Conservation (phyloP, 2,113 vertebrate genomes). For the Poecile atricapillus region DNA sequence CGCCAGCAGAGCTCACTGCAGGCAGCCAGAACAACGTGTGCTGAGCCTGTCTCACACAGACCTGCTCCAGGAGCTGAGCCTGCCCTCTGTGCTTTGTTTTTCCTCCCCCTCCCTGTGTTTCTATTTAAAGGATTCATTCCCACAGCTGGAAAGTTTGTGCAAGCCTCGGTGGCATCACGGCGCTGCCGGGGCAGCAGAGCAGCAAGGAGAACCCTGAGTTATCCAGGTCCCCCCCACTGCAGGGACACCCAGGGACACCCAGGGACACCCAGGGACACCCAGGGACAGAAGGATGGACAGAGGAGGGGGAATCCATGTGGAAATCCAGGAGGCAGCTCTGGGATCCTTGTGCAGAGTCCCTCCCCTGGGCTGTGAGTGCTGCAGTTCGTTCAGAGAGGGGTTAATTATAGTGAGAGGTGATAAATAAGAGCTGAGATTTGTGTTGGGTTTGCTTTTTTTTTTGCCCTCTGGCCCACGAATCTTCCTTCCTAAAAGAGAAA, state of each 20-base stretch:
- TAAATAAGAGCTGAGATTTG: not conserved
- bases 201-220: not conserved
- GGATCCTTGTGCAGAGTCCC: not conserved
- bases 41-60: not conserved
- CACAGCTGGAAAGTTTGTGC: not conserved
- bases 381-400: not conserved
- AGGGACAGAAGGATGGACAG: not conserved
- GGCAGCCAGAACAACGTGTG: not conserved
- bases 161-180: not conserved
- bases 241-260: not conserved
- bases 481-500: not conserved
- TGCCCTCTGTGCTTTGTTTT: not conserved
- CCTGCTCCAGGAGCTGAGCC: not conserved
- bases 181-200: not conserved
- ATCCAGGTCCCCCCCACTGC: not conserved
- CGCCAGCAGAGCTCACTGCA: not conserved
- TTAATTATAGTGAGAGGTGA: not conserved
- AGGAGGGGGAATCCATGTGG: not conserved
- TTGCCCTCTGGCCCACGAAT: not conserved
- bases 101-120: not conserved
- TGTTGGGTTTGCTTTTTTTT: not conserved
- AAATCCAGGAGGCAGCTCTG: not conserved
- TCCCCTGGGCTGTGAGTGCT: not conserved
- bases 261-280: no score
- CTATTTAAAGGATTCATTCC: not conserved